A percentile compares a stretch with the other conserved stretches of the same genome.
These are phyloP conservation scores for Gerris lacustris DNA, from an alignment of 2,888 invertebrate genomes.

Conservation along the genomic window DNA sequence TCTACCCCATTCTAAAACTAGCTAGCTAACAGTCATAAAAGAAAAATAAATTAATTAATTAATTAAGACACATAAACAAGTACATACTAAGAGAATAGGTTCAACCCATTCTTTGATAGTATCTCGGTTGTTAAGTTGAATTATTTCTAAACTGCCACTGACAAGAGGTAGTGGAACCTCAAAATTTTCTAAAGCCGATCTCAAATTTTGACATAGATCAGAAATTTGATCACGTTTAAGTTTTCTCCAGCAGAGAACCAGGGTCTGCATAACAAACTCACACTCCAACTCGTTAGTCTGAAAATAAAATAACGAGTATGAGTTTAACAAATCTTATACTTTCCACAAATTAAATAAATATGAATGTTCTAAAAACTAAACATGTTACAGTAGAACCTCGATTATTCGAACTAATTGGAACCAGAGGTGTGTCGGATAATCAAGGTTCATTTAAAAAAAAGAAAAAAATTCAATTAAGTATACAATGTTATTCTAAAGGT, in stretches of 20 bases:
- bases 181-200: slow-evolving; percentile 18
- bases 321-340: too few species aligned
- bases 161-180: slow-evolving; percentile 23
- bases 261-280: slow-evolving; percentile 26
- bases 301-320: slow-evolving; percentile 10
- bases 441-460: too few species aligned
- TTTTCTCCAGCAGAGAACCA: slow-evolving; percentile 25
- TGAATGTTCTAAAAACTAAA: too few species aligned
- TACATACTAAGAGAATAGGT: slow-evolving; percentile 11
- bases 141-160: slow-evolving; percentile 23
- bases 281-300: slow-evolving; percentile 26
- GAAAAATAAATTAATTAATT: not conserved
- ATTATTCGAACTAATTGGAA: too few species aligned
- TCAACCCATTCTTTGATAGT: slow-evolving; percentile 6
- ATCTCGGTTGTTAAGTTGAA: slow-evolving; percentile 6
- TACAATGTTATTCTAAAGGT: too few species aligned
- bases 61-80: not conserved
- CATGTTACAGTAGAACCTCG: too few species aligned
- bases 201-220: slow-evolving; percentile 18
- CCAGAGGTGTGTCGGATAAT: too few species aligned
- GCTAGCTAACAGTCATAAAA: too few species aligned
- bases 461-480: too few species aligned
- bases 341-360: too few species aligned
- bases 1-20: too few species aligned
- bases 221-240: slow-evolving; percentile 13